Evolutionary conservation across 2,113 vertebrate species (phyloP).

Genomic region (Pseudopodoces humilis): DNA sequence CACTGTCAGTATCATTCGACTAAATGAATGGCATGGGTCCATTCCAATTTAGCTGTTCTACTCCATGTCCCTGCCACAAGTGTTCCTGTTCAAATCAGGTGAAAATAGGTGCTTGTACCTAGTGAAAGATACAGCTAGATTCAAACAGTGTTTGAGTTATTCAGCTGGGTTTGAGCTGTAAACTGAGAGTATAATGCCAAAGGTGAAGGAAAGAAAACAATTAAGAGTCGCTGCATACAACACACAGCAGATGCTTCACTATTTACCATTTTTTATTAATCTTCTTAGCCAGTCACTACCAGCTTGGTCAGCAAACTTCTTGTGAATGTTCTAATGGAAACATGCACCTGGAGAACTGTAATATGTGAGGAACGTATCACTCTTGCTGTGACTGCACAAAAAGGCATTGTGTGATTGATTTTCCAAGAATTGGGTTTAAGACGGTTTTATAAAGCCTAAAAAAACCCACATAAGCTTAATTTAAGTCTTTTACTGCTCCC

Average conservation of each 20-base stretch:
- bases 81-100: not conserved
- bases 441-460: not conserved
- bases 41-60: not conserved
- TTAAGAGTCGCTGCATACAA: not conserved
- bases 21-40: not conserved
- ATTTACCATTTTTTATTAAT: not conserved
- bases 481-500: not conserved
- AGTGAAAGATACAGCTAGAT: not conserved
- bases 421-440: not conserved
- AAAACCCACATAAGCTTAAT: not conserved
- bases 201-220: not conserved
- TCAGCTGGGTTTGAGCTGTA: not conserved
- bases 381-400: not conserved
- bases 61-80: not conserved
- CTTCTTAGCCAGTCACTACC: not conserved
- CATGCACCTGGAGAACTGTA: accelerated
- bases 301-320: not conserved
- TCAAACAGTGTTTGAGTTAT: not conserved
- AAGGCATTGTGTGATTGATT: not conserved
- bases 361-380: not conserved
- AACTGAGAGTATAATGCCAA: not conserved
- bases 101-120: not conserved
- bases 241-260: not conserved
- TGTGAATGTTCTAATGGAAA: not conserved
- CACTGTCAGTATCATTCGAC: accelerated